phyloP scores from a whole-genome alignment of 2,888 invertebrate species.

The Eupelmus urozonus region DNA sequence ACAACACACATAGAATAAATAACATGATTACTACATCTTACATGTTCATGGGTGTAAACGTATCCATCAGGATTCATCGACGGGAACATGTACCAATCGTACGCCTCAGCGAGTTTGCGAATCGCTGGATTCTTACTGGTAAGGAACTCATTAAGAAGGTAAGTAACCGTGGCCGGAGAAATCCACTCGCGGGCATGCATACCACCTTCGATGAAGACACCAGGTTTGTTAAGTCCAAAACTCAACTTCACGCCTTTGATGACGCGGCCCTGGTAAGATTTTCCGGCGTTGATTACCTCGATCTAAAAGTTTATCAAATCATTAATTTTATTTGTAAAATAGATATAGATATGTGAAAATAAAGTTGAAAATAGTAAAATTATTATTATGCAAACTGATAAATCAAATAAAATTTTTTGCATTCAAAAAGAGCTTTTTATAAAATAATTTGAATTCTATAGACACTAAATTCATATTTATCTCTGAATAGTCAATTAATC shows the following conservation, averaged over 20 bases:
- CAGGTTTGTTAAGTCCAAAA: conserved; percentile 77
- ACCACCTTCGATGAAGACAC: conserved; percentile 81
- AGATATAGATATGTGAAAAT: too few species aligned
- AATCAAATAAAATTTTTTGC: too few species aligned
- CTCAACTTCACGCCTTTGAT: conserved; percentile 65
- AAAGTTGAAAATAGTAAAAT: too few species aligned
- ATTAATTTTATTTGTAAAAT: not conserved
- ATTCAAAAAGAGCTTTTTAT: too few species aligned
- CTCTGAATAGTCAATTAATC: too few species aligned
- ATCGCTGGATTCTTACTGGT: conserved; percentile 79
- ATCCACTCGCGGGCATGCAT: conserved; percentile 89
- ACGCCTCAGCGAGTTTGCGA: conserved; percentile 79
- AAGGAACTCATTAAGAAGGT: conserved; percentile 82
- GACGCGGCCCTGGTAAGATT: conserved; percentile 53
- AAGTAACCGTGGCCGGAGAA: conserved; percentile 83
- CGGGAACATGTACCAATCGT: conserved; percentile 88
- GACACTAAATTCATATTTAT: too few species aligned
- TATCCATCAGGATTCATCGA: conserved; percentile 89
- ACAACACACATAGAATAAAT: conserved; percentile 56
- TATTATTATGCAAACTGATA: too few species aligned
- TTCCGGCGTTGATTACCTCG: conserved; percentile 41
- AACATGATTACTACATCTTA: conserved; percentile 49
- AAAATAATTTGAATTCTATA: too few species aligned
- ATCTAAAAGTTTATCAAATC: not conserved
- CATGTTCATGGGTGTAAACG: conserved; percentile 81